Percentiles rank a stretch among this genome's conserved stretches.
Evolutionary conservation across 2,888 invertebrate genomes (phyloP).

Genomic region (Agrotis exclamationis): DNA sequence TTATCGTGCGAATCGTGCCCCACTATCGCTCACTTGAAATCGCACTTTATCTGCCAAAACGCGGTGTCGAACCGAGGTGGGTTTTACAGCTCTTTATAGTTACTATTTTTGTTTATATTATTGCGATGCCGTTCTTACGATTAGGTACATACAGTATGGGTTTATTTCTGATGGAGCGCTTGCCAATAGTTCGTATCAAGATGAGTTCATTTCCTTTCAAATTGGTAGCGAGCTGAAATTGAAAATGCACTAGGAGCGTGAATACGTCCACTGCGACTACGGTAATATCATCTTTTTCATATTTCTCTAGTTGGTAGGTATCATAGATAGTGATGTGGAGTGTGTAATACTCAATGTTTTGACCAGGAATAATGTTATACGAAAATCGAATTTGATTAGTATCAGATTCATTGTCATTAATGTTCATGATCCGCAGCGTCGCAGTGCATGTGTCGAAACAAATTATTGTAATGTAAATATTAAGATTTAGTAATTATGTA

Average conservation of each 20-base stretch:
- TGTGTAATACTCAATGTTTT: constrained; percentile 60
- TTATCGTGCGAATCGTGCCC: constrained; percentile 90
- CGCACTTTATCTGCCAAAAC: constrained; percentile 89
- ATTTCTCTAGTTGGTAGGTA: constrained; percentile 55
- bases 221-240: constrained; percentile 52
- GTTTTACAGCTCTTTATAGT: constrained; percentile 76
- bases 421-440: constrained; percentile 50
- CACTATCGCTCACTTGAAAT: constrained; percentile 89
- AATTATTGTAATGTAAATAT: constrained; percentile 80
- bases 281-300: constrained; percentile 52
- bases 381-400: constrained; percentile 53
- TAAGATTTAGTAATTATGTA: constrained; percentile 78
- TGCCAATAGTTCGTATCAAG: constrained; percentile 54
- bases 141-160: constrained; percentile 53
- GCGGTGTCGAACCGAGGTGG: constrained; percentile 79
- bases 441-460: constrained; percentile 65
- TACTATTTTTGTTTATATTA: constrained; percentile 72
- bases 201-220: constrained; percentile 53
- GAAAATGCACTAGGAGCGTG: constrained; percentile 47
- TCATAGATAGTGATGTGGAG: constrained; percentile 50
- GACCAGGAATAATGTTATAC: constrained; percentile 61
- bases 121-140: constrained; percentile 56
- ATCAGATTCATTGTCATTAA: constrained; percentile 52
- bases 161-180: constrained; percentile 57
- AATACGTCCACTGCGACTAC: constrained; percentile 59